These are phyloP conservation scores for Actinia tenebrosa DNA, from an alignment of 64 coral and sea anemone genomes.

Conservation along the genomic window DNA sequence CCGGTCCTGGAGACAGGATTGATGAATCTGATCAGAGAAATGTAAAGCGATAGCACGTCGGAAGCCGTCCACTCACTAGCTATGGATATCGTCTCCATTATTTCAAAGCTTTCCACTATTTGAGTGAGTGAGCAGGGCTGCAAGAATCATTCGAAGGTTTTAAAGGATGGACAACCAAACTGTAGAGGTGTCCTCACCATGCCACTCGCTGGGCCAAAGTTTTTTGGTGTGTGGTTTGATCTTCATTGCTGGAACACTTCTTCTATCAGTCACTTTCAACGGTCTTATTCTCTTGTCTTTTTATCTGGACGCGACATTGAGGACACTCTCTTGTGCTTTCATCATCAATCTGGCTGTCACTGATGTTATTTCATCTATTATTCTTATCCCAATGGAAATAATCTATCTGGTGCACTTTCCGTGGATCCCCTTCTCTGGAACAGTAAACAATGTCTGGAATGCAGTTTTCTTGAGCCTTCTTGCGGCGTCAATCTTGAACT, in stretches of 20 bases:
- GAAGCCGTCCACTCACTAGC: not conserved
- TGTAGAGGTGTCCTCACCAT: not conserved
- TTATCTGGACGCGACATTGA: not conserved
- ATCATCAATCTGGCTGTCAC: conserved; percentile 58
- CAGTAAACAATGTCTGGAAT: conserved; percentile 48
- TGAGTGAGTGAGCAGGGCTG: not conserved
- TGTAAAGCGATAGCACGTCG: not conserved
- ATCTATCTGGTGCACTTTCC: conserved; percentile 46
- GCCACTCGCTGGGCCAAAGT: not conserved
- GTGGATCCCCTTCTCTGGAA: conserved; percentile 28
- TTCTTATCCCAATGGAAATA: conserved; percentile 41
- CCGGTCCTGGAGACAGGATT: not conserved
- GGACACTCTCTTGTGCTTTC: conserved; percentile 44
- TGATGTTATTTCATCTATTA: conserved; percentile 30
- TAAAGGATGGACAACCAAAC: not conserved
- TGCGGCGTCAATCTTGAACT: conserved; percentile 46
- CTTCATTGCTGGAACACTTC: not conserved
- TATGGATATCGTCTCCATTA: not conserved
- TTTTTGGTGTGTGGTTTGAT: not conserved
- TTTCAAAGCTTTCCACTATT: not conserved
- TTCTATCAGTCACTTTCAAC: not conserved
- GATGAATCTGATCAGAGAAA: not conserved
- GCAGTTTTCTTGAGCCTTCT: conserved; percentile 36
- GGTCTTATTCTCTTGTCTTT: conserved; percentile 11
- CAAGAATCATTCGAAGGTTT: not conserved